Evolutionary conservation across 2,888 invertebrate genomes (phyloP), one percentile per base, ranked within the genome.

Genomic region (Hymenopus coronatus): DNA sequence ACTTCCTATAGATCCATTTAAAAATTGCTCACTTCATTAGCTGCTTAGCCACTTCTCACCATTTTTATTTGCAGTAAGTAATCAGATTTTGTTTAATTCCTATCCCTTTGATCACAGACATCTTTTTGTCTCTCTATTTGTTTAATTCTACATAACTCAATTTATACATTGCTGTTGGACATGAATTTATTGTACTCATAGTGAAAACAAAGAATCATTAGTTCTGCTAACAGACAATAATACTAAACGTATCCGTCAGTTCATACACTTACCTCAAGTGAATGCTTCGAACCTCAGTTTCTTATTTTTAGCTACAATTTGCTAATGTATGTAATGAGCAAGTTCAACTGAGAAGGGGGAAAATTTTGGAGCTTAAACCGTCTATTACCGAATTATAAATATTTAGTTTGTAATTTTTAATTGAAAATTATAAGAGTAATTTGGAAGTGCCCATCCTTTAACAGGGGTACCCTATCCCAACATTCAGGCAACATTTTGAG

Each of bases 381-480:
- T 20, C n/a, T 27, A 84, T 84, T n/a, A 15, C 12, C 25, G 70
- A 84, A n/a, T 28, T 15, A 85, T 25, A 84, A 33, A 30, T 30
- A 33, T 70, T 28, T 84, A 27, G 20, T 40, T 81, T 40, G 0
- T 40, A 46, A 15, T 83, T 40, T 82, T 81, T 15, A 85, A 54
- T 30, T 83, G 54, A 28, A 40, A 89, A 15, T 20, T 54, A 54
- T 14, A 15, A 25, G 20, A 20, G 14, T 20, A 70, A 70, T 70
- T 70, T 70, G 54, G 54, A 87, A 90, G 89, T 90, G 90, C 90
- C 90, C 90, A 90, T 90, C 86, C 88, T 88, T 89, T 92, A 92
- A 92, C 93, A 97, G 97, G 97, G 97, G 97, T 97, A 98, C 98
- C 98, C 98, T 97, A 98, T 98, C 98, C 98, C 98, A 98, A 98